Conservation (phyloP, 2,888 invertebrate species). For the Seira sanloemensis region DNA sequence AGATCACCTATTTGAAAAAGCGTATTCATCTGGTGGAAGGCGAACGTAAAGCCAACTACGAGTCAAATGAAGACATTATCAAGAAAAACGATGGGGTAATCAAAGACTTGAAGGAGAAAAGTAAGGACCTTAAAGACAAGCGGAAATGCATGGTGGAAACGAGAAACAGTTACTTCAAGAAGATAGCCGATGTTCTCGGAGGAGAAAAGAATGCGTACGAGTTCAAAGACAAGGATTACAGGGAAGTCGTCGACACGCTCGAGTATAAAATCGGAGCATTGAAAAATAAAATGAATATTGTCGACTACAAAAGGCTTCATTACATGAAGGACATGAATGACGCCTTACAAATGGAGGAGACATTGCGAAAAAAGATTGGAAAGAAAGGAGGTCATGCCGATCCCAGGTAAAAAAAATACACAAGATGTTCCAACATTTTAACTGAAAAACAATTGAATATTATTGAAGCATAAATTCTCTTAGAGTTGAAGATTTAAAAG, state of each 20-base stretch:
- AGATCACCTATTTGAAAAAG: conserved; percentile 71
- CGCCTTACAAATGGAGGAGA: conserved; percentile 64
- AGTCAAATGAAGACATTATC: conserved; percentile 68
- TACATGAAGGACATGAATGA: conserved; percentile 51
- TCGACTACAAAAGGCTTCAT: conserved; percentile 60
- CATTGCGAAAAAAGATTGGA: conserved; percentile 32
- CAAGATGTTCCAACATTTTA: too few relatives aligned
- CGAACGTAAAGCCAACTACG: conserved; percentile 71
- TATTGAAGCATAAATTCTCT: too few relatives aligned
- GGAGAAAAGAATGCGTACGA: conserved; percentile 67
- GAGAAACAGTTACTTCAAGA: conserved; percentile 62
- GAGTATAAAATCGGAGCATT: conserved; percentile 70
- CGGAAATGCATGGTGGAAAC: conserved; percentile 44
- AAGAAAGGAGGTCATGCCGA: conserved; percentile 21
- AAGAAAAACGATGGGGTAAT: conserved; percentile 68
- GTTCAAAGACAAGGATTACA: conserved; percentile 67
- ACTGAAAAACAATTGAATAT: too few relatives aligned
- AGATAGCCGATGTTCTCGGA: conserved; percentile 61
- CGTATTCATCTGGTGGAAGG: conserved; percentile 72
- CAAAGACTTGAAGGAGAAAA: conserved; percentile 58
- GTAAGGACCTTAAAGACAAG: conserved; percentile 55
- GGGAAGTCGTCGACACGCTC: conserved; percentile 68
- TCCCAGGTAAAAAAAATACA: conserved; percentile 54
- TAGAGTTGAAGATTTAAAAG: conserved; percentile 65
- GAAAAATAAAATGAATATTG: conserved; percentile 68